These are phyloP conservation scores for Heliconius hortense DNA, from an alignment of 2,888 invertebrate species.

Conservation along the genomic window DNA sequence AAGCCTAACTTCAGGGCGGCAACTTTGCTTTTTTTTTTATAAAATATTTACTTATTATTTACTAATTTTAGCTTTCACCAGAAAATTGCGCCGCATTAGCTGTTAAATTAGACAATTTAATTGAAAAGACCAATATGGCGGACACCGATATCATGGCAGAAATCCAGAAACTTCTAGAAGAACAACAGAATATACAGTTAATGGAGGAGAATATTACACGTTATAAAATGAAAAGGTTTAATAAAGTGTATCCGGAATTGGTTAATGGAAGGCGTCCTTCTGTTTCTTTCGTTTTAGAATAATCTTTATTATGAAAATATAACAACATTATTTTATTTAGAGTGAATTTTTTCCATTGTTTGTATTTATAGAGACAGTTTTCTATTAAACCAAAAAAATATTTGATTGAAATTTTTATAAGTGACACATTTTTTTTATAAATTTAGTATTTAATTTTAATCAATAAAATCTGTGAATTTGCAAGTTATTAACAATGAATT, in stretches of 20 bases:
- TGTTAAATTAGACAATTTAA: conserved; percentile 60
- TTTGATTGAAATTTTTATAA: too few relatives aligned
- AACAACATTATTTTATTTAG: not conserved
- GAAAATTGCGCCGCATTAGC: conserved; percentile 63
- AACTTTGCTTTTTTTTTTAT: not conserved
- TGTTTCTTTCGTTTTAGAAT: conserved; percentile 53
- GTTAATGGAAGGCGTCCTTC: conserved; percentile 55
- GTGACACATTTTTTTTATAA: too few relatives aligned
- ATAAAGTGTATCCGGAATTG: conserved; percentile 46
- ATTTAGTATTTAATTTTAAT: not conserved
- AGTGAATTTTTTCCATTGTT: too few relatives aligned
- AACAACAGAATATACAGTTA: conserved; percentile 56
- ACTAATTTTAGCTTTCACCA: conserved; percentile 55
- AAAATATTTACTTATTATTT: not conserved
- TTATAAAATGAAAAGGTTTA: conserved; percentile 25
- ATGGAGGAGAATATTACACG: conserved; percentile 44
- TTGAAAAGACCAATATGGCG: conserved; percentile 45
- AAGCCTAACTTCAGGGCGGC: too few relatives aligned
- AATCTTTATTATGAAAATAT: conserved; percentile 41
- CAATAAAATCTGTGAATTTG: not conserved
- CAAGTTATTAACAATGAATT: too few relatives aligned
- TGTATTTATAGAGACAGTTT: too few relatives aligned
- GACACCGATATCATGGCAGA: conserved; percentile 48
- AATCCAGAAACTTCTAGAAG: conserved; percentile 56
- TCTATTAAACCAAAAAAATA: not conserved